Evolutionary conservation across 2,888 invertebrate genomes (phyloP).

Genomic region (Cephonodes hylas): DNA sequence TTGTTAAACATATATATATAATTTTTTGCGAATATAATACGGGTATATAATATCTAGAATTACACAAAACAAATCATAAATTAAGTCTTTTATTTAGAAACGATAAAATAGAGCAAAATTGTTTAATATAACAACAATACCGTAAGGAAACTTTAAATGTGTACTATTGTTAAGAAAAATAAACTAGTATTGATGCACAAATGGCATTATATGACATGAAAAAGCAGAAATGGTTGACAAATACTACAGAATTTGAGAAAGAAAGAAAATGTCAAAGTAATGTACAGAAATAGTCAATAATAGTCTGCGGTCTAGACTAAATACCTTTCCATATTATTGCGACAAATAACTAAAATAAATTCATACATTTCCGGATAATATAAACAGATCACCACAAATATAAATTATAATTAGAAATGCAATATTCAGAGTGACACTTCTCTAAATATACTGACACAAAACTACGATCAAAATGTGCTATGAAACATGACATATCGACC

Average conservation of each 20-base stretch:
- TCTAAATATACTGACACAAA: slow-evolving; percentile 56
- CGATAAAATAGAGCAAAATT: slow-evolving; percentile 78
- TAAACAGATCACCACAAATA: slow-evolving; percentile 33
- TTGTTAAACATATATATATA: neutral
- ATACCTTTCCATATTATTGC: neutral
- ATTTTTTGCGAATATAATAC: neutral
- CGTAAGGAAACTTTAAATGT: slow-evolving; percentile 55
- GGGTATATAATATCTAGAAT: slow-evolving; percentile 21
- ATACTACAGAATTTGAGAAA: neutral
- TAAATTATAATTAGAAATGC: slow-evolving; percentile 46
- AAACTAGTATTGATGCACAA: slow-evolving; percentile 37
- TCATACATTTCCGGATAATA: neutral
- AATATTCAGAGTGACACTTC: slow-evolving; percentile 41
- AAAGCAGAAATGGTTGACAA: neutral
- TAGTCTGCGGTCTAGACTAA: neutral
- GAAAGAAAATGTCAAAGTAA: neutral
- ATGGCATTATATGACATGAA: slow-evolving; percentile 35
- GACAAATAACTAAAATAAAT: neutral
- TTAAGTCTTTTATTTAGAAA: slow-evolving; percentile 79
- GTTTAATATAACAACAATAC: slow-evolving; percentile 74
- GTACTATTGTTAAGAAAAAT: slow-evolving; percentile 48
- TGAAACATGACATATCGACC: slow-evolving; percentile 39
- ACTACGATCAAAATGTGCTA: slow-evolving; percentile 56
- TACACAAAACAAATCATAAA: slow-evolving; percentile 48
- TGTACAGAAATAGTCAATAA: neutral